phyloP scores from a whole-genome alignment of 2,113 vertebrate genomes.

The Calonectris borealis region DNA sequence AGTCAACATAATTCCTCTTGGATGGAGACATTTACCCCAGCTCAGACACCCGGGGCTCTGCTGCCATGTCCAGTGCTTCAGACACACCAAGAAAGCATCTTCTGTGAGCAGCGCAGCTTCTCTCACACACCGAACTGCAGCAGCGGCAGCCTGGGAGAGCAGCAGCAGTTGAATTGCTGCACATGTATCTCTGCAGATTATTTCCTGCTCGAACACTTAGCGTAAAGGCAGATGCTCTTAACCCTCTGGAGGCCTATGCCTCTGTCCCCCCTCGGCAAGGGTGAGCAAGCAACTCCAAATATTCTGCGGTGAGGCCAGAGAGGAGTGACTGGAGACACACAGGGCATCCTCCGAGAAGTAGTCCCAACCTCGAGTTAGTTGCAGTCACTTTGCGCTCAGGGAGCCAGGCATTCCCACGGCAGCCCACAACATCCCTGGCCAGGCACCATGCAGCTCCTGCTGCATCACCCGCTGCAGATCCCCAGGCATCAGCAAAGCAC shows the following conservation, averaged over 20 bases:
- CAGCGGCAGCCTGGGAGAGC: slow-evolving; percentile 14
- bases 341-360: slow-evolving; percentile 24
- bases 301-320: background rate
- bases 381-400: slow-evolving; percentile 1
- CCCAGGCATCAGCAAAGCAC: background rate
- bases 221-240: slow-evolving; percentile 47
- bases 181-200: slow-evolving; percentile 67
- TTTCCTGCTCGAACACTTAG: slow-evolving; percentile 35
- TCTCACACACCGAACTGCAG: slow-evolving; percentile 10
- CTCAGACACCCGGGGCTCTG: background rate
- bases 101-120: background rate
- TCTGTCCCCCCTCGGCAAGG: background rate
- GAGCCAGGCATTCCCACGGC: background rate
- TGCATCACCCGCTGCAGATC: background rate
- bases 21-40: slow-evolving; percentile 20
- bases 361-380: slow-evolving; percentile 17
- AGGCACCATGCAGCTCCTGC: background rate
- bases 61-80: background rate
- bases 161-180: slow-evolving; percentile 51
- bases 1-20: slow-evolving; percentile 15
- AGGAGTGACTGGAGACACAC: background rate
- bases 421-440: background rate
- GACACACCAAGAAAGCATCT: slow-evolving; percentile 31
- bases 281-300: background rate
- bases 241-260: slow-evolving; percentile 44